Evolutionary conservation across 2,113 vertebrate genomes (phyloP), one percentile per base, ranked within the genome.

Genomic region (Nicator chloris): DNA sequence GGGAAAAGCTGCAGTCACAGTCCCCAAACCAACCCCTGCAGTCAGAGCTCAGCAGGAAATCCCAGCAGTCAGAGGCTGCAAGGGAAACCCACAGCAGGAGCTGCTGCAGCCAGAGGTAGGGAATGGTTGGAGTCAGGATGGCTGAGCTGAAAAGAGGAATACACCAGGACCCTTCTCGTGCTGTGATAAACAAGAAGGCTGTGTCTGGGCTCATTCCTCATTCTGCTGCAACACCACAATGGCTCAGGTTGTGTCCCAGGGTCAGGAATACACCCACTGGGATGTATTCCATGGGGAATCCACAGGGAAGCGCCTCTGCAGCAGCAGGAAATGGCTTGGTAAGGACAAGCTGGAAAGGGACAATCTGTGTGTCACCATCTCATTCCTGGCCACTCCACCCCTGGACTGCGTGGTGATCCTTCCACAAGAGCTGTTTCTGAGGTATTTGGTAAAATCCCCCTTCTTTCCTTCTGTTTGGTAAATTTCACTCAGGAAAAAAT

Each of bases 291-390:
- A n/a, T 15, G 2, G 42, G 22, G 15, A 15, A 19, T 18, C 33
- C 30, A 6, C 0, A 5, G 35, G 85, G 66, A 49, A 47, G 23
- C 4, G 8, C 0, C 6, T 7, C 23, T 28, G 56, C 28, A 31
- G 80, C 10, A n/a, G 30, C 15, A 56, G 45, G 40, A 47, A 31
- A 53, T 0, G 11, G 88, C 8, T 83, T 15, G 11, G 18, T 6
- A 8, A 42, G 8, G n/a, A 53, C 1, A 0, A 44, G 75, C 4
- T 24, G 69, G 15, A 21, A 1, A n/a, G 45, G 50, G 45, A 56
- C 14, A n/a, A 7, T 5, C 10, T 75, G 49, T 3, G 17, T 5
- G 15, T 2, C 66, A 33, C 15, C 84, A 13, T 4, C 56, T 39
- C 44, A 3, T 6, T 28, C 47, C 21, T 1, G 13, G 15, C 44